phyloP scores from a whole-genome alignment of 2,113 vertebrate species.

The Romanogobio albipinnatus region DNA sequence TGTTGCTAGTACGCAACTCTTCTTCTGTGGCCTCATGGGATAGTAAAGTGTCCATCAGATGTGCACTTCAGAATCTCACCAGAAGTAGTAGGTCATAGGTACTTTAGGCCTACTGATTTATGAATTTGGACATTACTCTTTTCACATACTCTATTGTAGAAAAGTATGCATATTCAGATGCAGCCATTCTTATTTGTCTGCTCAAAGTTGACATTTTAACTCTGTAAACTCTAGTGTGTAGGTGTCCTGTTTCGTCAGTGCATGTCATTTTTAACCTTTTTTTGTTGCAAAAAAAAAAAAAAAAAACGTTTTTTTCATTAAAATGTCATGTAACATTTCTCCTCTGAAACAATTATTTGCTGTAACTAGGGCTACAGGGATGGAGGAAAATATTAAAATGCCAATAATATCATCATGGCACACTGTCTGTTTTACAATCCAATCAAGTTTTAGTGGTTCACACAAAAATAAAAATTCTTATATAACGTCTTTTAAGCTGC shows the following conservation, averaged over 20 bases:
- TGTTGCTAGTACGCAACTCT: background rate
- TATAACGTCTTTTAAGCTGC: background rate
- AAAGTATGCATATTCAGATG: too few species aligned
- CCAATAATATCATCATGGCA: background rate
- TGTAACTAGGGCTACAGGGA: background rate
- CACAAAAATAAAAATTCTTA: background rate
- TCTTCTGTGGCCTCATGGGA: background rate
- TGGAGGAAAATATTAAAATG: background rate
- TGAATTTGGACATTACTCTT: background rate
- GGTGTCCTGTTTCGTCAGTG: background rate
- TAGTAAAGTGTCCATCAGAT: background rate
- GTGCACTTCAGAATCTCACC: background rate
- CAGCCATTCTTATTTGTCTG: background rate
- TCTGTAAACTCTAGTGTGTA: background rate
- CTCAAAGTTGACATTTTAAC: background rate
- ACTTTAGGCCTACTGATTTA: background rate
- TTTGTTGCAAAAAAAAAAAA: too few species aligned
- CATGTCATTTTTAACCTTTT: background rate
- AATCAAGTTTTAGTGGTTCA: background rate
- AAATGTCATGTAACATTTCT: background rate
- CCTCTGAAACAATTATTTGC: background rate
- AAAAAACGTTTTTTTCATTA: too few species aligned
- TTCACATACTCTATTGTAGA: too few species aligned
- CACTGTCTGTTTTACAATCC: background rate
- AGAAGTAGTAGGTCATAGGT: background rate